phyloP scores from a whole-genome alignment of 2,888 invertebrate species.

The Pheosia tremula region DNA sequence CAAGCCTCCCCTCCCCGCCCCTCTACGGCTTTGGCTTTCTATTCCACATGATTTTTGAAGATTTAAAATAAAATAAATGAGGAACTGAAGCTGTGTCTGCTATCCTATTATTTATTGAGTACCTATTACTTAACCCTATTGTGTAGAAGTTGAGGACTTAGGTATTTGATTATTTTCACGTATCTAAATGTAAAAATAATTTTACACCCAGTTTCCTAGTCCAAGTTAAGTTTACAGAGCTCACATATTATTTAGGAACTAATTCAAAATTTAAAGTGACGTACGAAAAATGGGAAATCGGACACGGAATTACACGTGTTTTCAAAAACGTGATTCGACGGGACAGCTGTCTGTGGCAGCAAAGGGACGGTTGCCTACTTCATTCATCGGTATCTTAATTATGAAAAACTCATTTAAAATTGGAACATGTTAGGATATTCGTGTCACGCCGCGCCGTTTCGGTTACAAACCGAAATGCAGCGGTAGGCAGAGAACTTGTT shows the following conservation, averaged over 20 bases:
- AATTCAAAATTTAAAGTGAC: slow-evolving; percentile 15
- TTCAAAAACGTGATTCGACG: slow-evolving; percentile 14
- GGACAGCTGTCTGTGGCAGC: slow-evolving; percentile 27
- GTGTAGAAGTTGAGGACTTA: too few relatives aligned
- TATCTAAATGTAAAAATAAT: too few relatives aligned
- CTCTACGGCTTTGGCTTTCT: too few relatives aligned
- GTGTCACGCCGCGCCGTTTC: slow-evolving; percentile 29
- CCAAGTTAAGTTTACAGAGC: too few relatives aligned
- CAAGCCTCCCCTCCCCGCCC: too few relatives aligned
- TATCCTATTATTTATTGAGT: too few relatives aligned
- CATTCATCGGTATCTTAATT: slow-evolving; percentile 26
- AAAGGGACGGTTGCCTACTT: slow-evolving; percentile 18
- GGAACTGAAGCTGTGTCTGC: too few relatives aligned
- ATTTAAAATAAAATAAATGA: too few relatives aligned
- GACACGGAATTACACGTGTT: slow-evolving; percentile 7
- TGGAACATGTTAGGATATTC: slow-evolving; percentile 8
- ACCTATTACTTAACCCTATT: too few relatives aligned
- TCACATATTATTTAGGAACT: background rate
- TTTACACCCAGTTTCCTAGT: too few relatives aligned
- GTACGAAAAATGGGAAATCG: slow-evolving; percentile 10
- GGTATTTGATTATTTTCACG: too few relatives aligned
- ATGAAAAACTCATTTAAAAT: slow-evolving; percentile 9
- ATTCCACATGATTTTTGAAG: too few relatives aligned
- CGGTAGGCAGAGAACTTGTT: slow-evolving; percentile 27
- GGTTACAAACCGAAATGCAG: slow-evolving; percentile 10